These are phyloP conservation scores for Merodon equestris DNA, from an alignment of 2,888 invertebrate genomes.

Conservation along the genomic window DNA sequence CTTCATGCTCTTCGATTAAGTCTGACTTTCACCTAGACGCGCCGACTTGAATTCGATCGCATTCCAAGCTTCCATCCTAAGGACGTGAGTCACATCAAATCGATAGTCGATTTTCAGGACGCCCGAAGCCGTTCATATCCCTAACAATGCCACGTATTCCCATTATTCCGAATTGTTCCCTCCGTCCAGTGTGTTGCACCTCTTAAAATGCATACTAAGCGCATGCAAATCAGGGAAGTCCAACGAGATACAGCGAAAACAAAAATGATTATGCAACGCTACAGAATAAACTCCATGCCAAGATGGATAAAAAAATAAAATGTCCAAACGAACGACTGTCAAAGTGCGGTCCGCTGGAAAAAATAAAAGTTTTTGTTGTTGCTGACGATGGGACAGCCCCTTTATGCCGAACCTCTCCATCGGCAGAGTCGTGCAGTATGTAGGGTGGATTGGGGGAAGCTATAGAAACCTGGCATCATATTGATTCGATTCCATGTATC, in stretches of 20 bases:
- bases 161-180: slow-evolving; percentile 54
- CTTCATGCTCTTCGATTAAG: too few species aligned
- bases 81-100: slow-evolving; percentile 41
- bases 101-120: slow-evolving; percentile 17
- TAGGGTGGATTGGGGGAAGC: too few species aligned
- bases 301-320: slow-evolving; percentile 17
- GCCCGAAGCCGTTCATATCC: background rate
- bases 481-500: slow-evolving; percentile 62
- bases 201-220: slow-evolving; percentile 39
- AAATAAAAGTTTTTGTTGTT: slow-evolving; percentile 56
- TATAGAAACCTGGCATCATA: slow-evolving; percentile 43
- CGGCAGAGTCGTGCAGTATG: too few species aligned
- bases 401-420: too few species aligned
- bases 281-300: slow-evolving; percentile 9
- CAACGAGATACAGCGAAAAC: background rate
- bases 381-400: too few species aligned
- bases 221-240: slow-evolving; percentile 58
- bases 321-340: slow-evolving; percentile 39
- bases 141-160: slow-evolving; percentile 55
- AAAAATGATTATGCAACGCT: slow-evolving; percentile 43
- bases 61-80: too few species aligned
- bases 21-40: too few species aligned
- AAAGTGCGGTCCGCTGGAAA: slow-evolving; percentile 33
- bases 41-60: slow-evolving; percentile 1
- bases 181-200: slow-evolving; percentile 57